These are phyloP conservation scores for Drosophila lowei DNA, from an alignment of 1,140 invertebrate genomes.

Conservation along the genomic window DNA sequence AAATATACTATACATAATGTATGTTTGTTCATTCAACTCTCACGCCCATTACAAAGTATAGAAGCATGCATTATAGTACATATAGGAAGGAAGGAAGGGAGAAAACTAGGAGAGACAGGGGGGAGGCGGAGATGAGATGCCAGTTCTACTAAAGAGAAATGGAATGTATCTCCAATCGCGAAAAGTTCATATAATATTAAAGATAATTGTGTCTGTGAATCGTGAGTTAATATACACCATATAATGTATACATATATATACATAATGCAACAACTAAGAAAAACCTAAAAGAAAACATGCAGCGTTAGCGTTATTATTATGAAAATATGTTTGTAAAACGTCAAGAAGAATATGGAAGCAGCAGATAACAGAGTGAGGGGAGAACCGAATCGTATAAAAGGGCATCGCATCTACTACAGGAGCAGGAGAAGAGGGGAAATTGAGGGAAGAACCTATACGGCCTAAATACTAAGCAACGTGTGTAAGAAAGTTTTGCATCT, in stretches of 20 bases:
- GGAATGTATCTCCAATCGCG: conserved; percentile 38
- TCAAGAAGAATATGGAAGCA: conserved; percentile 35
- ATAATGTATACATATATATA: conserved; percentile 36
- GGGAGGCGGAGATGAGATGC: neutral
- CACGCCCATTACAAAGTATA: conserved; percentile 67
- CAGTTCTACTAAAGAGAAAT: conserved; percentile 3
- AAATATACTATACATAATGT: conserved; percentile 53
- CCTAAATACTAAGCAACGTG: conserved; percentile 71
- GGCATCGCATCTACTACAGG: conserved; percentile 38
- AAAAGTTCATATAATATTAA: conserved; percentile 56
- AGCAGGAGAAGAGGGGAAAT: neutral
- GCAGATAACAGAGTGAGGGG: conserved; percentile 9
- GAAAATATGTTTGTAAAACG: conserved; percentile 67
- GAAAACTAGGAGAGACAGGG: conserved; percentile 37
- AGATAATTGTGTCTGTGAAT: conserved; percentile 75
- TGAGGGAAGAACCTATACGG: conserved; percentile 51
- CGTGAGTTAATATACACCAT: conserved; percentile 66
- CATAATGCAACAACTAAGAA: conserved; percentile 35
- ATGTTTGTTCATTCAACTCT: conserved; percentile 70
- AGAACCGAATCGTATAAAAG: neutral
- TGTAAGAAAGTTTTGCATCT: conserved; percentile 79
- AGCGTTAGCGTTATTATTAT: conserved; percentile 68
- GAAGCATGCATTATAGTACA: conserved; percentile 55
- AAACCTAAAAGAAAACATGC: conserved; percentile 22
- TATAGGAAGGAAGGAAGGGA: conserved; percentile 8